Percentiles rank a stretch among this genome's conserved stretches.
These are phyloP conservation scores for Neodontobutis hainanensis DNA, from an alignment of 2,113 vertebrate genomes.

Conservation along the genomic window DNA sequence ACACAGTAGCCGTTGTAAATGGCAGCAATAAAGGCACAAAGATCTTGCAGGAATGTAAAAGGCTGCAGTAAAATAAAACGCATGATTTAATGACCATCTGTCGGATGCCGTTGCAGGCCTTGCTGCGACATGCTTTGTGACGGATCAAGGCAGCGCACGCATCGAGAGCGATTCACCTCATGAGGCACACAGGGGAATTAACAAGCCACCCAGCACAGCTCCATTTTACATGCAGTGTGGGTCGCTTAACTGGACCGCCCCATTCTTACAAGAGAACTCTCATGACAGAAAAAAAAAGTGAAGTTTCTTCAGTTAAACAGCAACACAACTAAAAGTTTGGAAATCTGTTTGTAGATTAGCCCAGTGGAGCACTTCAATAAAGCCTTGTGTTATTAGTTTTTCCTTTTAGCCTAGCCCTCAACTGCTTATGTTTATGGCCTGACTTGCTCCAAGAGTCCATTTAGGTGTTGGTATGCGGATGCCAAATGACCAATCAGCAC, in stretches of 20 bases:
- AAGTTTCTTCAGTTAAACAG: slow-evolving; percentile 25
- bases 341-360: slow-evolving; percentile 49
- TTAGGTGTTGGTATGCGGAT: slow-evolving; percentile 52
- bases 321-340: slow-evolving; percentile 48
- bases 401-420: slow-evolving; percentile 5
- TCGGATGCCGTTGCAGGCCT: slow-evolving; percentile 67
- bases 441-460: slow-evolving; percentile 57
- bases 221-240: slow-evolving; percentile 51
- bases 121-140: slow-evolving; percentile 66
- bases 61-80: slow-evolving; percentile 76
- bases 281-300: slow-evolving; percentile 29
- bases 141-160: slow-evolving; percentile 70
- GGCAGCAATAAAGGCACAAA: slow-evolving; percentile 72
- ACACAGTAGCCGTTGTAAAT: slow-evolving; percentile 60
- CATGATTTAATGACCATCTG: slow-evolving; percentile 81
- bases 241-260: slow-evolving; percentile 43
- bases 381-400: slow-evolving; percentile 44
- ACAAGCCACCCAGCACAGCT: slow-evolving; percentile 65
- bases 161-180: slow-evolving; percentile 65
- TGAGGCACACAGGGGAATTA: slow-evolving; percentile 58
- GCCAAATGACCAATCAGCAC: slow-evolving; percentile 68
- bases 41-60: slow-evolving; percentile 74
- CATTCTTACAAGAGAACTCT: slow-evolving; percentile 8
- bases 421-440: slow-evolving; percentile 52
- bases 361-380: slow-evolving; percentile 38